These are phyloP conservation scores for Serripes groenlandicus DNA, from an alignment of 2,888 invertebrate species.

Conservation along the genomic window DNA sequence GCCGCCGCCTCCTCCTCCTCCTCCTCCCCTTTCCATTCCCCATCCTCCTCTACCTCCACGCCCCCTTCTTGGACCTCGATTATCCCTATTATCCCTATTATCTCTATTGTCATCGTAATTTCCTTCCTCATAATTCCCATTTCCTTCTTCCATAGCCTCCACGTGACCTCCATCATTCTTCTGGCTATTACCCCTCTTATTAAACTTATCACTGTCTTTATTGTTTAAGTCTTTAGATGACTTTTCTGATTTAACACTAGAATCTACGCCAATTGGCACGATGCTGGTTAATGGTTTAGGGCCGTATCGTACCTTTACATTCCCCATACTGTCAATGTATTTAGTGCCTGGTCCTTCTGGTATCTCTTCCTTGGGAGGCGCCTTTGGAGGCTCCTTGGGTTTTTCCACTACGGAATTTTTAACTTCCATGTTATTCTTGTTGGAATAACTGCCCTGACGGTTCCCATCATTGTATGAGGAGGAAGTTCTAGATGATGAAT, in stretches of 20 bases:
- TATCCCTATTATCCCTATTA: background rate
- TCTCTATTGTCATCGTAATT: background rate
- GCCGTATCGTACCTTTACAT: conserved; percentile 1
- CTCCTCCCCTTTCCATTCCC: conserved; percentile 17
- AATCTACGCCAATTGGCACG: background rate
- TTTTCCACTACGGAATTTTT: background rate
- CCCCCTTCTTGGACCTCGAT: conserved; percentile 17
- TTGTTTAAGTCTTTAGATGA: background rate
- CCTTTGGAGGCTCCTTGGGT: background rate
- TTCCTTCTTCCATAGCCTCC: conserved; percentile 24
- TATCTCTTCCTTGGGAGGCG: too few relatives aligned
- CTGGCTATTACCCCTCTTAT: background rate
- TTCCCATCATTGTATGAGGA: background rate
- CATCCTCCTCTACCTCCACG: conserved; percentile 27
- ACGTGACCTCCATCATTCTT: background rate
- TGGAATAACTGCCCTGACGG: background rate
- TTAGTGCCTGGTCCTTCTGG: conserved; percentile 10
- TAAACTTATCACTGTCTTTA: background rate
- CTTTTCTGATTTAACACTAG: background rate
- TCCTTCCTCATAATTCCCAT: conserved; percentile 23
- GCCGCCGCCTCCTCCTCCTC: conserved; percentile 18
- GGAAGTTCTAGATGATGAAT: background rate
- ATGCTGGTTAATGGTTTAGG: background rate
- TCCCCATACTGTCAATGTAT: conserved; percentile 6
- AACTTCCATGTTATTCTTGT: background rate